Evolutionary conservation across 2,797 vertebrate species (phyloP).

Genomic region (Cheirogaleus major): DNA sequence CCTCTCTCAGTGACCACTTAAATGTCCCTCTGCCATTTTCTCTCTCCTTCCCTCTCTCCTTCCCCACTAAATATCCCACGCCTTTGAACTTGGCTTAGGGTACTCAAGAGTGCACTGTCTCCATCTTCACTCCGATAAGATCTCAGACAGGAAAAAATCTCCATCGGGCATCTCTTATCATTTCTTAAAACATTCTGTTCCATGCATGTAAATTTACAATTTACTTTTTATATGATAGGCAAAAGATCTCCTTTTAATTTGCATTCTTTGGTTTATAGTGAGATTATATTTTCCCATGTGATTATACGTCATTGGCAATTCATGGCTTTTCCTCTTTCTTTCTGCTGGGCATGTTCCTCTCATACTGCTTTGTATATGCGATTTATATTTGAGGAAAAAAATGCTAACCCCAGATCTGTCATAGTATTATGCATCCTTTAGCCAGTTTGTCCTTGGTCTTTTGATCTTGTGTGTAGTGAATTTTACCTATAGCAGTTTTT

Average conservation of each 20-base stretch:
- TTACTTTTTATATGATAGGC: not conserved
- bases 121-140: not conserved
- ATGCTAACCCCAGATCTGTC: not conserved
- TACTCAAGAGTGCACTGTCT: not conserved
- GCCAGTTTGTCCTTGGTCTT: not conserved
- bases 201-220: not conserved
- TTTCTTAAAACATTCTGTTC: not conserved
- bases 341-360: not conserved
- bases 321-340: not conserved
- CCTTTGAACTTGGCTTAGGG: not conserved
- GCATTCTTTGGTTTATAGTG: not conserved
- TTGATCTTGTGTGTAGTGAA: not conserved
- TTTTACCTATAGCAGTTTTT: not conserved
- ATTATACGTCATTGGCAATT: not conserved
- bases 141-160: not conserved
- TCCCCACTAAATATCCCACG: not conserved
- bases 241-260: not conserved
- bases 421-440: not conserved
- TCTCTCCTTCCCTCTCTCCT: not conserved
- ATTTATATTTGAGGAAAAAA: not conserved
- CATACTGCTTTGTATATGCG: not conserved
- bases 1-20: too few relatives aligned
- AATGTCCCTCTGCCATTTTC: rapidly evolving
- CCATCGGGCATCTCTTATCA: not conserved
- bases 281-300: not conserved